Evolutionary conservation across 2,797 vertebrate genomes (phyloP), one percentile per base, ranked within the genome.

Genomic region (Epinephelus awoara): DNA sequence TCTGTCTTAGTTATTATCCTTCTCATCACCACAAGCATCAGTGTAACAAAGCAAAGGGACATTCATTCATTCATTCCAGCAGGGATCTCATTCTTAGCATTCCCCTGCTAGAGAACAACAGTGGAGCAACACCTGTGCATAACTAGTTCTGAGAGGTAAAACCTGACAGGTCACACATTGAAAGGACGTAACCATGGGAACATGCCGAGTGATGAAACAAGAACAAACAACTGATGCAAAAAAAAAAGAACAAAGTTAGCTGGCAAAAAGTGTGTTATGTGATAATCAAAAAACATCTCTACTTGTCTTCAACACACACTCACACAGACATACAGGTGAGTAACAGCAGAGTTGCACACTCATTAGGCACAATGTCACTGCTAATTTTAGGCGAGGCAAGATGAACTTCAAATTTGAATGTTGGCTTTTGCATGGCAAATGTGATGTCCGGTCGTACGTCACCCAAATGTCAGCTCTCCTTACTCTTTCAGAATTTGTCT

Each of bases 371-470:
- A 57, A 50, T 44, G 25, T 29, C 56, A 25, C 44, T 38, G 27
- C 51, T 64, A 17, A 62, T 58, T 78, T 50, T 15, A 78, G 23
- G 10, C 62, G 29, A n/a, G 49, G 25, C 18, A 5, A 62, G 9
- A 73, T 3, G 19, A 62, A 11, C 19, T 34, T 56, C 2, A 14
- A n/a, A 63, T 94, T 91, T 92, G 85, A 89, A 82, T 83, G 29
- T 23, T 17, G 55, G 68, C 38, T 93, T 58, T 93, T 94, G 90
- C 84, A 89, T 90, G 40, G 79, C 69, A 93, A 94, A 94, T 92
- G 13, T 80, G 51, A 78, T 83, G 75, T 72, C 21, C 23, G 12
- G 11, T 55, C 23, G 21, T 40, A 57, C 4, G 23, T 64, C 52
- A 52, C 15, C 64, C 59, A 66, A 34, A 70, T 21, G 38, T 46